These are phyloP conservation scores for Australoheros scitulus DNA, from an alignment of 2,113 vertebrate genomes.

Conservation along the genomic window DNA sequence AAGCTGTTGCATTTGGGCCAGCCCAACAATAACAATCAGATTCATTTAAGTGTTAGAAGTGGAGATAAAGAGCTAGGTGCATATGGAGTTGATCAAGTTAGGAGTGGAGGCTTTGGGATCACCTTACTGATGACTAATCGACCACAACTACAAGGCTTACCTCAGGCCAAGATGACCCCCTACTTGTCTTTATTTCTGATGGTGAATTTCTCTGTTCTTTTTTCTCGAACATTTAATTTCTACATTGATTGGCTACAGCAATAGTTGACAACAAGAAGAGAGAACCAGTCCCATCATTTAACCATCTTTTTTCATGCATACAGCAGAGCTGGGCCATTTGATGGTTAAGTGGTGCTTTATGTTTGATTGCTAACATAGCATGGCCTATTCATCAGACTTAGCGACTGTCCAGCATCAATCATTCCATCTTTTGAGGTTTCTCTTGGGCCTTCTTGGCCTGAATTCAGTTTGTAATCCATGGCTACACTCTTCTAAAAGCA, in stretches of 20 bases:
- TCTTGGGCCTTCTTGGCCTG: slow-evolving; percentile 44
- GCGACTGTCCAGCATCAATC: slow-evolving; percentile 64
- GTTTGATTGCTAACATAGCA: slow-evolving; percentile 61
- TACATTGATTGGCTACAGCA: neutral
- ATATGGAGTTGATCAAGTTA: slow-evolving; percentile 77
- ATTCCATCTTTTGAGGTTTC: slow-evolving; percentile 48
- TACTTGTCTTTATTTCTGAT: slow-evolving; percentile 22
- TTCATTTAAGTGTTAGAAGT: slow-evolving; percentile 70
- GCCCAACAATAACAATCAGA: slow-evolving; percentile 75
- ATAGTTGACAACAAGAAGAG: slow-evolving; percentile 3
- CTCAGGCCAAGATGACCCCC: slow-evolving; percentile 44
- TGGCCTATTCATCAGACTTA: slow-evolving; percentile 63
- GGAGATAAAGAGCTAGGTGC: slow-evolving; percentile 46
- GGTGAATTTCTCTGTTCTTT: neutral
- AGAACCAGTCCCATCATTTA: neutral
- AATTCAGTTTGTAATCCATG: slow-evolving; percentile 44
- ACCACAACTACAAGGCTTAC: slow-evolving; percentile 52
- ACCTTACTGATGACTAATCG: slow-evolving; percentile 78
- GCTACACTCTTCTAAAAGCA: slow-evolving; percentile 17
- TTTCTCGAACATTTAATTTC: slow-evolving; percentile 12
- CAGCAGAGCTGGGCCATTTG: slow-evolving; percentile 37
- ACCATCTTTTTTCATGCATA: slow-evolving; percentile 26
- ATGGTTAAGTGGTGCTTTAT: slow-evolving; percentile 59
- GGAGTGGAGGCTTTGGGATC: slow-evolving; percentile 59
- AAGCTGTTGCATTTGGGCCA: slow-evolving; percentile 60